Evolutionary conservation across 2,113 vertebrate genomes (phyloP), one percentile per base, ranked within the genome.

Genomic region (Lophochroa leadbeateri): DNA sequence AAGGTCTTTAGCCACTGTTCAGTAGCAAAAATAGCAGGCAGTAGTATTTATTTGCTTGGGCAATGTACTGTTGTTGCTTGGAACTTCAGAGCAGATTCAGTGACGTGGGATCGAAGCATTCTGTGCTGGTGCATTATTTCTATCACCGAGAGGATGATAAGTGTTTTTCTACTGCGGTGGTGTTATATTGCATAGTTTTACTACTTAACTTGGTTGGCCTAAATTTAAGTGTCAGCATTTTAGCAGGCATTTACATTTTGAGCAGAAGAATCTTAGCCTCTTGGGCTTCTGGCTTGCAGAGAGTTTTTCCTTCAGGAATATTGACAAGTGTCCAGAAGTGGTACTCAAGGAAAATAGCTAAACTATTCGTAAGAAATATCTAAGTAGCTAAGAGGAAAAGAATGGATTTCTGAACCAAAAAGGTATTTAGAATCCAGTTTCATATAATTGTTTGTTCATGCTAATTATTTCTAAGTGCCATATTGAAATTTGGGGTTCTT

Each of bases 231-330:
- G 74, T 58, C 77, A 89, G 57, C 70, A 76, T 67, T 86, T 88
- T 6, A 90, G 29, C 55, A 94, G 47, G 14, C 47, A 52, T 74
- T 96, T 88, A 82, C 53, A 52, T 90, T 90, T 90, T 77, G 81
- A 84, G 68, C 33, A 90, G 77, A 89, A 55, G 57, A 86, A 79
- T 87, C 65, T 86, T 94, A 86, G 83, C 81, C 72, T 91, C 72
- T 71, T 64, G 23, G 18, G 43, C 77, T 82, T 60, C 52, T 95
- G 92, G 94, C 86, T 87, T 79, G 29, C 37, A 46, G 20, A 57
- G 35, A 37, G 20, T 67, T 95, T 92, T 94, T 94, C 89, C 81
- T 95, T 92, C 74, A 92, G 83, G 50, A 92, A 47, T 86, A 82
- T 14, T 86, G 86, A 60, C 5, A 2, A 87, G 7, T 64, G 49